Conservation (phyloP, 2,888 invertebrate species). For the Hipparchia sbordonii region DNA sequence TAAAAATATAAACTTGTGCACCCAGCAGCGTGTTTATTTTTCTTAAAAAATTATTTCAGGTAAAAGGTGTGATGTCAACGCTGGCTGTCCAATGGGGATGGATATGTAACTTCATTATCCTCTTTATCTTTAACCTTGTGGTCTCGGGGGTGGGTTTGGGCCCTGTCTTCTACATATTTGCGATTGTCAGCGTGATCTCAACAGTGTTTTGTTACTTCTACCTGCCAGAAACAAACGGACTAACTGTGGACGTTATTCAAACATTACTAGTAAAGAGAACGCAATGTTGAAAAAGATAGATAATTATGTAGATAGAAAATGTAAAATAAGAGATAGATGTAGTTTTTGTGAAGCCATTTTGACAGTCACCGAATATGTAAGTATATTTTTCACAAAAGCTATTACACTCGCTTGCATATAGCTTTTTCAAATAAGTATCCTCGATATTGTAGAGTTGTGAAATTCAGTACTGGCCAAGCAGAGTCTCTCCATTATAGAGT, state of each 20-base stretch:
- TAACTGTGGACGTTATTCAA: constrained; percentile 59
- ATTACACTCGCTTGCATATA: no score
- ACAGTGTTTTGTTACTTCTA: constrained; percentile 48
- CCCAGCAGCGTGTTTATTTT: no score
- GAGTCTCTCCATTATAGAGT: no score
- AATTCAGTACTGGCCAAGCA: no score
- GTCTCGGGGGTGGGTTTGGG: constrained; percentile 52
- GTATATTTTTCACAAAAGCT: no score
- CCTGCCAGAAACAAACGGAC: constrained; percentile 61
- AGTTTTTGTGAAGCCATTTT: no score
- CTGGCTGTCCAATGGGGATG: constrained; percentile 58
- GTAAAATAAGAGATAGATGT: no score
- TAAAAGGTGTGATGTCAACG: constrained; percentile 58
- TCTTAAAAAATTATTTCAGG: constrained; percentile 44
- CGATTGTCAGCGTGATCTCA: constrained; percentile 48
- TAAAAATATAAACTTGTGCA: no score
- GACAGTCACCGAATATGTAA: no score
- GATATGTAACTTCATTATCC: constrained; percentile 55
- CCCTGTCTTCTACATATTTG: constrained; percentile 59
- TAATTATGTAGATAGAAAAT: no score
- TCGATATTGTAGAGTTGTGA: no score
- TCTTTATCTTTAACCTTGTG: constrained; percentile 58
- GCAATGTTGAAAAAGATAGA: constrained; percentile 10
- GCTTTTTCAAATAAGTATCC: no score
- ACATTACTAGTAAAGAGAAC: constrained; percentile 45